Conservation (phyloP, 2,113 vertebrate species). For the Austrofundulus limnaeus region DNA sequence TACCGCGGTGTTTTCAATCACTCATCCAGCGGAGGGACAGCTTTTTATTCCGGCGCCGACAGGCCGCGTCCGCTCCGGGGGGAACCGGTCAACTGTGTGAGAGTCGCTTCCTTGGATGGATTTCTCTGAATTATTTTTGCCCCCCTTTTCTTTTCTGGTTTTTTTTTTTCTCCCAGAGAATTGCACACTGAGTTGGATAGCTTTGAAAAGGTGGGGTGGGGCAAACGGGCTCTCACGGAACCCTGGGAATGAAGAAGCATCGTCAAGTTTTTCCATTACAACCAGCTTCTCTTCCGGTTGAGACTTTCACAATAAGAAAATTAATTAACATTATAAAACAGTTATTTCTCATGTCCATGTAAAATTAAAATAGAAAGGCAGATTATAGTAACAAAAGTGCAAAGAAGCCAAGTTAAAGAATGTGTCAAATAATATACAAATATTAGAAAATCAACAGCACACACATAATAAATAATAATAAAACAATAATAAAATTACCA, state of each 20-base stretch:
- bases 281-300: neutral
- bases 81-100: constrained; percentile 37
- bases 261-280: constrained; percentile 39
- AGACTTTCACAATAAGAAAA: constrained; percentile 53
- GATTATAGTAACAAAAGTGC: no score
- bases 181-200: constrained; percentile 80
- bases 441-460: no score
- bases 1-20: constrained; percentile 69
- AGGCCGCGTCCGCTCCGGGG: constrained; percentile 51
- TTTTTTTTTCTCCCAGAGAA: constrained; percentile 75
- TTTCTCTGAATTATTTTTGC: constrained; percentile 66
- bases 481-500: no score
- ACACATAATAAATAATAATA: no score
- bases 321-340: no score
- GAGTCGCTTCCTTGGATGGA: constrained; percentile 53
- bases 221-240: constrained; percentile 86
- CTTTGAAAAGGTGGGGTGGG: constrained; percentile 84
- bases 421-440: no score
- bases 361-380: no score
- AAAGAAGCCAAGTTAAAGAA: no score
- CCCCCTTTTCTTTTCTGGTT: constrained; percentile 47
- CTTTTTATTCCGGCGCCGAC: constrained; percentile 37
- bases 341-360: no score
- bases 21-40: constrained; percentile 61
- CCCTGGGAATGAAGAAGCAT: constrained; percentile 79